A percentile compares a stretch with the other conserved stretches of the same genome.
Conservation (phyloP, 1,140 invertebrate genomes). For the Copidosoma floridanum region DNA sequence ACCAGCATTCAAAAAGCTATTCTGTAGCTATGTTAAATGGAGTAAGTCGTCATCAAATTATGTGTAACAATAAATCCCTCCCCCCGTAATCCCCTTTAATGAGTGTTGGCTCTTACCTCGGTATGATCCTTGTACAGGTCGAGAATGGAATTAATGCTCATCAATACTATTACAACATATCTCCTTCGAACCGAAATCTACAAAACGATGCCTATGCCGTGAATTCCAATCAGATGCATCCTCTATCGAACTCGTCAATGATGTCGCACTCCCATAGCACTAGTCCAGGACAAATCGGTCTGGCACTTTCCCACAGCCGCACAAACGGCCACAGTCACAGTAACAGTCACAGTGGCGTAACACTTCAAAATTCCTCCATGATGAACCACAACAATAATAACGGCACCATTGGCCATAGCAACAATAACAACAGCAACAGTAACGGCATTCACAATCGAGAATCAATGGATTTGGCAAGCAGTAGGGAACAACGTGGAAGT, state of each 20-base stretch:
- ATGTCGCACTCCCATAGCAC: conserved; percentile 56
- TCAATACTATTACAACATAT: conserved; percentile 65
- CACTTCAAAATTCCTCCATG: not conserved
- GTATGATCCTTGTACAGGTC: conserved; percentile 29
- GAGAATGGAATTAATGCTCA: conserved; percentile 43
- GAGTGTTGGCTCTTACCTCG: not conserved
- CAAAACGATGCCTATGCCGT: conserved; percentile 45
- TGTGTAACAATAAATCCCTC: not conserved
- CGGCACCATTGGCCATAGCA: conserved; percentile 51
- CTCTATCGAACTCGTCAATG: conserved; percentile 57
- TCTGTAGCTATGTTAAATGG: conserved; percentile 57
- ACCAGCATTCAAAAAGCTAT: conserved; percentile 56
- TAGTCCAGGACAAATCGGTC: conserved; percentile 50
- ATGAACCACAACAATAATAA: conserved; percentile 45
- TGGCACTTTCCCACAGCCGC: conserved; percentile 56
- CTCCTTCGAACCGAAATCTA: conserved; percentile 26
- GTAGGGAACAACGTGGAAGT: conserved; percentile 87
- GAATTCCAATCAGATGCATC: conserved; percentile 59
- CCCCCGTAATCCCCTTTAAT: not conserved
- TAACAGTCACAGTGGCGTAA: conserved; percentile 37
- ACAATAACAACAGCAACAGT: conserved; percentile 28
- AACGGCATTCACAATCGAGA: conserved; percentile 57
- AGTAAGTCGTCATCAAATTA: conserved; percentile 38
- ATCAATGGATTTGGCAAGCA: conserved; percentile 73
- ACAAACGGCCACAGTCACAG: conserved; percentile 48